Conservation (phyloP, 1,140 invertebrate species). For the Eriocheir sinensis region DNA sequence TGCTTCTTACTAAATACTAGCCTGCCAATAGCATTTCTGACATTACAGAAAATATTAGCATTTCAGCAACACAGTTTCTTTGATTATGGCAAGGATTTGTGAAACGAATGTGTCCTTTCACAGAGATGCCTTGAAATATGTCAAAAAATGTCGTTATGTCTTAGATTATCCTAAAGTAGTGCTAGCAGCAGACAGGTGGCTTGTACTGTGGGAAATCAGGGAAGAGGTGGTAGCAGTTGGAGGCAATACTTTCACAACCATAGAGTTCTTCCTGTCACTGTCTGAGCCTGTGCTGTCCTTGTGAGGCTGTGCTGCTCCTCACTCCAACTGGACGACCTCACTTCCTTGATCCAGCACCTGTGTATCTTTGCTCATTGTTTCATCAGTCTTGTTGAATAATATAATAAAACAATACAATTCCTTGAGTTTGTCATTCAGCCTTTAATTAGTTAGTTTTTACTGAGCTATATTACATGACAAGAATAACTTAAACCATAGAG, state of each 20-base stretch:
- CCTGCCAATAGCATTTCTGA: too few relatives aligned
- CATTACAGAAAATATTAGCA: neutral
- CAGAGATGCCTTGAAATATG: too few relatives aligned
- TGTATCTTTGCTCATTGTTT: conserved; percentile 16
- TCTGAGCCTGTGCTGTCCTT: neutral
- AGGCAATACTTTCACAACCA: neutral
- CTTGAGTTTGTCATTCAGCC: neutral
- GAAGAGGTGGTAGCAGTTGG: neutral
- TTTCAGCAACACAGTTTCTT: neutral
- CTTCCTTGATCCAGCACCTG: neutral
- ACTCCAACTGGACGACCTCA: neutral
- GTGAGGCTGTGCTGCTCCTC: neutral
- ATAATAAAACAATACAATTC: neutral
- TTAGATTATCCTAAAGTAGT: neutral
- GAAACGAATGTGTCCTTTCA: too few relatives aligned
- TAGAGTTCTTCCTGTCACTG: neutral
- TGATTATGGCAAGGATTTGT: neutral
- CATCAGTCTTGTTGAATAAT: conserved; percentile 25
- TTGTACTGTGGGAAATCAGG: neutral
- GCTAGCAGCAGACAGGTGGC: neutral
- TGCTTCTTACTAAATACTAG: too few relatives aligned
- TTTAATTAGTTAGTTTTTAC: too few relatives aligned
- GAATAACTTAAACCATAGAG: too few relatives aligned
- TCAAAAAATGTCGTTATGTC: neutral
- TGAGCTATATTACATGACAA: too few relatives aligned